Base-by-base conservation (phyloP, 2,888 invertebrate species). In the Alviniconcha strummeri region DNA sequence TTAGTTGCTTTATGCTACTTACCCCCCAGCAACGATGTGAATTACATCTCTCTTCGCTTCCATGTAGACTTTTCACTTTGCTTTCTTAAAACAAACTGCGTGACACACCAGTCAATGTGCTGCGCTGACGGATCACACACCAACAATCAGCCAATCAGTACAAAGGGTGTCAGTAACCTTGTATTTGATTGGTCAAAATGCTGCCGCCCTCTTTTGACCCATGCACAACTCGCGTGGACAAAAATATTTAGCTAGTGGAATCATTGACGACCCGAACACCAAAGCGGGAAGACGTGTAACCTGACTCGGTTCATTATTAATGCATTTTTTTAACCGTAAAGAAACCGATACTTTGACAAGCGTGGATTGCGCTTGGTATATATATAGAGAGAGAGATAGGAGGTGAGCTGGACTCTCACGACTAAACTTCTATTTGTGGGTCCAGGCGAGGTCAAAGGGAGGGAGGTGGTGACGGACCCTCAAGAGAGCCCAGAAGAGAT, bases 21-120 rank as follows among this genome's bases (percentile, higher is more conserved):
- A 98, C 98, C 98, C 98, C 95, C 98, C 98, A 94, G 98, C 98
- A 92, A 98, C 95, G 92, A 98, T 96, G 95, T 98, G 98, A 95
- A 98, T 97, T 91, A 98, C 96, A 89, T 89, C 85, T 81, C 57
- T 84, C 56, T 82, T 84, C 55, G 87, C 80, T 86, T 87, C 87
- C 87, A 87, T 87, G 85, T 83, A 86, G 84, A 78, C 82, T 82
- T 74, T 69, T 81, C 85, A 55, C 85, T 80, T 80, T 79, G 85
- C 81, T 84, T 81, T 84, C 84, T 84, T 81, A 84, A 81, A 78
- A 84, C 87, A 82, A 84, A 75, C 64, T 85, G 85, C 60, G 79
- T 56, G 79, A 77, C 57, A 71, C 67, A 72, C 54, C 15, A 64
- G 60, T 60, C 60, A 60, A 60, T 60, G 60, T 60, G 60, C 60